phyloP scores from a whole-genome alignment of 2,797 vertebrate genomes.

The Semaprochilodus insignis region DNA sequence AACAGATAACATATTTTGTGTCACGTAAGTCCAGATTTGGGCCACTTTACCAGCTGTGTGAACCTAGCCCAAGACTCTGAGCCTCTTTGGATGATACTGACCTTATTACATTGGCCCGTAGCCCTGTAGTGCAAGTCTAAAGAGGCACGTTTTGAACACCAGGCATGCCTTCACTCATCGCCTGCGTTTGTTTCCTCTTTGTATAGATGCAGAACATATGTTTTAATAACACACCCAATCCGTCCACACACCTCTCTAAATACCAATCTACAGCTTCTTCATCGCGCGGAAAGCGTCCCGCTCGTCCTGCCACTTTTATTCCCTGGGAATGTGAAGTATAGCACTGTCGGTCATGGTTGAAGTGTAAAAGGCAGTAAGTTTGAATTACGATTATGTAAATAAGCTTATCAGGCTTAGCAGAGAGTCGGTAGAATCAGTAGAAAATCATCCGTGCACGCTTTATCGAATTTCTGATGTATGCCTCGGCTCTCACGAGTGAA shows the following conservation, averaged over 20 bases:
- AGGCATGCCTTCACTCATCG: too few relatives aligned
- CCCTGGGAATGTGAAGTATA: neutral
- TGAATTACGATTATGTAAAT: conserved; percentile 25
- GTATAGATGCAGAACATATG: neutral
- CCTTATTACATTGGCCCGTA: too few relatives aligned
- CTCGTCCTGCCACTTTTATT: neutral
- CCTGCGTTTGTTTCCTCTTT: neutral
- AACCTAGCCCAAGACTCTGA: too few relatives aligned
- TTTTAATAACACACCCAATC: neutral
- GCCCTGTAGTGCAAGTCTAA: too few relatives aligned
- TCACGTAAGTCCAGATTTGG: too few relatives aligned
- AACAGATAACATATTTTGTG: too few relatives aligned
- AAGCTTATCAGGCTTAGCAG: conserved; percentile 17
- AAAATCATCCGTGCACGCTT: neutral
- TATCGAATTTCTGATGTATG: neutral
- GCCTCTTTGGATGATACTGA: too few relatives aligned
- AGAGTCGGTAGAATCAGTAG: neutral
- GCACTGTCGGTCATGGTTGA: conserved; percentile 2
- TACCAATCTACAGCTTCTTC: neutral
- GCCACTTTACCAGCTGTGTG: too few relatives aligned
- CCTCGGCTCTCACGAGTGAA: neutral
- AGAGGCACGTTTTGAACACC: too few relatives aligned
- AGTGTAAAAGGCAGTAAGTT: neutral
- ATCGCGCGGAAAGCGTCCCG: neutral
- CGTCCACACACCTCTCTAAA: neutral